Base-by-base conservation (phyloP, 2,888 invertebrate genomes). In the Spilarctia lutea region DNA sequence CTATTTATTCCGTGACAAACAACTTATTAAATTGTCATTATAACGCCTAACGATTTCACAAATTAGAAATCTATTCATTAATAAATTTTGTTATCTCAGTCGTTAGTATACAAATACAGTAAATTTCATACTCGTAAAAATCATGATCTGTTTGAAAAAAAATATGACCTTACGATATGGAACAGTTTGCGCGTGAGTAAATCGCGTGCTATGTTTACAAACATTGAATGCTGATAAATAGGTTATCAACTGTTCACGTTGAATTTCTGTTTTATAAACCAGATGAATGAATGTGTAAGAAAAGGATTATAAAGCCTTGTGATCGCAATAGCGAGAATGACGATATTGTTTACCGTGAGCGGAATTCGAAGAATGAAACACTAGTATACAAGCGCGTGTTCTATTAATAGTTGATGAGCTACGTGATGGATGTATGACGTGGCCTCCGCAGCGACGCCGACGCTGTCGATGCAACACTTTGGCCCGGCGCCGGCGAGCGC, bases 401-500 rank as follows among this genome's bases (percentile, higher is more conserved):
- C 94, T 95, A 96, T 94, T 94, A 91, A 89, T 94, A 93, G 94
- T 88, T 76, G 81, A 91, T 93, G 94, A 94, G 90, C 89, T 90
- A 88, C 90, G 89, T 92, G 94, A 94, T 92, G 92, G 94, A 93
- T 94, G 90, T 89, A 92, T 95, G 95, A 94, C 94, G 95, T 90
- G 93, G 90, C 93, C 92, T 93, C 93, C 92, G n/a, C 82, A 81
- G 69, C 83, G 84, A 75, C 78, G 75, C 60, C 81, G 78, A 33
- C 79, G 79, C 18, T 81, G 82, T 75, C 80, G 84, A 24, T 83
- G 82, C 83, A 85, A 84, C 82, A 84, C 85, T 83, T 86, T 89
- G 91, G 89, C 88, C 83, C 87, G 88, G 84, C 86, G 87, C 74
- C 74, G 78, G 74, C 81, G 77, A 74, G 75, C 78, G 78, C 74